Base-by-base conservation (phyloP, 2,797 vertebrate genomes). In the Liasis olivaceus region DNA sequence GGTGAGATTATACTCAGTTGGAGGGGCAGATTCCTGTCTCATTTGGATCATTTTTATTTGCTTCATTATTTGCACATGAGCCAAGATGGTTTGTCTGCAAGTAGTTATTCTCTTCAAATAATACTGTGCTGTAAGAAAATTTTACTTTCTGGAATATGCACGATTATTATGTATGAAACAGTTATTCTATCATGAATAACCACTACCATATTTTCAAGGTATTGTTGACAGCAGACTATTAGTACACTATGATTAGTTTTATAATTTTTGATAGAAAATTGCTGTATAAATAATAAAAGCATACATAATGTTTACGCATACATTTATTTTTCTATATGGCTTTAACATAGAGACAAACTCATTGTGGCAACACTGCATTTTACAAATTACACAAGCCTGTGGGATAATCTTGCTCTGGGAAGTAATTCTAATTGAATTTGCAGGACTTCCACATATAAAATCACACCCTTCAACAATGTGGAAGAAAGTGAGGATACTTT, bases 71-170 rank as follows among this genome's bases (percentile, higher is more conserved):
- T 89, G 7, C 9, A 62, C 47, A 5, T n/a, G 36, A 47, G 72
- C 56, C 28, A 51, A 84, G 24, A 90, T 62, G 81, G 72, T 42
- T 90, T n/a, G 31, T 84, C 36, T 20, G 36, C 28, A 88, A 88
- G 13, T 22, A 88, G 51, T 64, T 51, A 5, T 62, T 42, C 28
- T n/a, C 51, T 64, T 24, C 88, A 7, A 95, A n/a, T 17, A 85
- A n/a, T 14, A 66, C 0, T 60, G 54, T 26, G 31, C 8, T 2
- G 66, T 58, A 90, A 8, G 22, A 58, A 88, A 86, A 0, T 31
- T 42, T 42, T 93, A 56, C 20, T 93, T 90, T 58, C n/a, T 86
- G 66, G 88, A 92, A 66, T 0, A 7, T 69, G 85, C 63, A 72
- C 20, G 87, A 91, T 31, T 7, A 91, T 85, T 56, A 90, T 42